A percentile compares a stretch with the other conserved stretches of the same genome.
phyloP scores from a whole-genome alignment of 2,113 vertebrate species.

The Peromyscus maniculatus region DNA sequence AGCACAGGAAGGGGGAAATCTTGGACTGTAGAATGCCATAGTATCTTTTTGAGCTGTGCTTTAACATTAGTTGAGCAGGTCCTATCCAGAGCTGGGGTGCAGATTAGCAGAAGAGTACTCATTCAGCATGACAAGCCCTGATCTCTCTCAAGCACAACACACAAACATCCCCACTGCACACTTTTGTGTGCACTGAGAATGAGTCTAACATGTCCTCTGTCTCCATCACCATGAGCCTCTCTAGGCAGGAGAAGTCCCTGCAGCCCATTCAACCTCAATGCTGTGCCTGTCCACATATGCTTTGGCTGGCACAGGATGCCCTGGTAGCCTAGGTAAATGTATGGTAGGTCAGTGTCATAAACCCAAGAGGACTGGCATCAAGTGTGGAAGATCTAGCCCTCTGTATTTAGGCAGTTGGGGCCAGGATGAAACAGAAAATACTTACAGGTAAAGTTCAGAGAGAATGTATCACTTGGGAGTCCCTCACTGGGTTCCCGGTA shows the following conservation, averaged over 20 bases:
- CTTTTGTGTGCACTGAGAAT: not conserved
- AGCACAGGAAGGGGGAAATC: too few species aligned
- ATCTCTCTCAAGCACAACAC: too few species aligned
- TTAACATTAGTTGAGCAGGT: too few species aligned
- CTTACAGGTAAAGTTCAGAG: conserved; percentile 69
- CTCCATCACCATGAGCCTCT: not conserved
- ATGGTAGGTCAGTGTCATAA: too few species aligned
- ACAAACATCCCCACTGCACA: too few species aligned
- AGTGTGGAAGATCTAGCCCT: not conserved
- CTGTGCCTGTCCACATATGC: not conserved
- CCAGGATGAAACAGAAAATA: not conserved
- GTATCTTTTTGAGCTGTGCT: too few species aligned
- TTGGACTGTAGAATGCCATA: too few species aligned
- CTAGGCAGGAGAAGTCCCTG: not conserved
- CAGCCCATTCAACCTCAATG: not conserved
- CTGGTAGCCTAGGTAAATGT: not conserved
- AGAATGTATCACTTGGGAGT: not conserved
- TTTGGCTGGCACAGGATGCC: not conserved
- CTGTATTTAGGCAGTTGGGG: not conserved
- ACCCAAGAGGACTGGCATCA: not conserved
- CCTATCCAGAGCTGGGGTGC: too few species aligned
- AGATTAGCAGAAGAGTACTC: too few species aligned
- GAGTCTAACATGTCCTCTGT: not conserved
- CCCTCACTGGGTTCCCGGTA: conserved; percentile 46
- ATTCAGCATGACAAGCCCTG: too few species aligned